Percentiles rank a stretch among this genome's conserved stretches.
Evolutionary conservation across 2,113 vertebrate genomes (phyloP).

Genomic region (Drymodes brunneopygia): DNA sequence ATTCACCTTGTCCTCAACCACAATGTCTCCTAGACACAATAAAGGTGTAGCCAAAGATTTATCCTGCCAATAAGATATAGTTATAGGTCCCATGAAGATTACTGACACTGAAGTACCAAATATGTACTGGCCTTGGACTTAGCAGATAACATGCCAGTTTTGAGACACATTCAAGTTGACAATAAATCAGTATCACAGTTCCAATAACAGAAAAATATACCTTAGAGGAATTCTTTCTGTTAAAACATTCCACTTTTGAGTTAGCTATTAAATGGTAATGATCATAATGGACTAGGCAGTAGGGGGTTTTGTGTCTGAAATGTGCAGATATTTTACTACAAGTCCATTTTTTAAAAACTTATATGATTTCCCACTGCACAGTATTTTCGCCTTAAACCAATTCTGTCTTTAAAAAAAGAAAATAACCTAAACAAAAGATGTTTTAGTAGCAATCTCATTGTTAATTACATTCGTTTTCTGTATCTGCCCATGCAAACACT

Average conservation of each 20-base stretch:
- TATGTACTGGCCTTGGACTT: slow-evolving; percentile 61
- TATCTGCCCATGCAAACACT: background rate
- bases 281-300: background rate
- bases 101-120: slow-evolving; percentile 33
- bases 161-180: slow-evolving; percentile 44
- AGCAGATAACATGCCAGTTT: slow-evolving; percentile 56
- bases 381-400: background rate
- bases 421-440: background rate
- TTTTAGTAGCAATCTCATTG: background rate
- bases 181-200: slow-evolving; percentile 36
- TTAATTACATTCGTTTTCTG: background rate
- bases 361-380: background rate
- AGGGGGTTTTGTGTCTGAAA: background rate
- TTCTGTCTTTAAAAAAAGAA: background rate
- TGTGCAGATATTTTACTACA: background rate
- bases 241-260: background rate
- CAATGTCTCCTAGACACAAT: background rate
- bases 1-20: background rate
- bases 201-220: slow-evolving; percentile 14
- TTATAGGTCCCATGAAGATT: slow-evolving; percentile 45
- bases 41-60: slow-evolving; percentile 24
- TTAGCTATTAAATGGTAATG: slow-evolving; percentile 11
- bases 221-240: background rate
- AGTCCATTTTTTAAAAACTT: background rate
- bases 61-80: slow-evolving; percentile 36